Evolutionary conservation across 2,888 invertebrate species (phyloP), one percentile per base, ranked within the genome.

Genomic region (Andrena camellia): DNA sequence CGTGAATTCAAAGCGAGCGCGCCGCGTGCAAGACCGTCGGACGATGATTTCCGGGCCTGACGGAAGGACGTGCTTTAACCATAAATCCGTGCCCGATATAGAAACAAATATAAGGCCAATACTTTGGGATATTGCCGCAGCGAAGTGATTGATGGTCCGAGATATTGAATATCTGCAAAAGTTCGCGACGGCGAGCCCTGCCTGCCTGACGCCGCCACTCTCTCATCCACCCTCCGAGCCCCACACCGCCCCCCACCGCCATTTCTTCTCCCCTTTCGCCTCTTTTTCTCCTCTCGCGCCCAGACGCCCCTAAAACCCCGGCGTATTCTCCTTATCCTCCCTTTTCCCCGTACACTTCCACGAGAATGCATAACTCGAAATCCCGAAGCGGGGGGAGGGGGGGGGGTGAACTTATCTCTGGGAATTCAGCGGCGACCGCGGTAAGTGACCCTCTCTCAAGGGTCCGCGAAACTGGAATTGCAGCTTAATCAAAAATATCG

Each of bases 81-180:
- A 90, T 91, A 91, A 89, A 90, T 90, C 90, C 89, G 81, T 75
- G 85, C 88, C 84, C 90, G 88, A 87, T 90, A 91, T 90, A 90
- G 89, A 90, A 90, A 91, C 90, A 91, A 91, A 91, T 90, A 89
- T 89, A 91, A 88, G 88, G 85, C 88, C 90, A 91, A 92, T 92
- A 93, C 92, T 92, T 92, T 91, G 87, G 90, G 92, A 93, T 93
- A 93, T 93, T 93, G 93, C 89, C 87, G 84, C 87, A 87, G 84
- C 85, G 75, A 83, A 85, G 89, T 93, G 93, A 93, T 93, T 93
- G 93, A 93, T 93, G 92, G 91, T 91, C 91, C 91, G 89, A 91
- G 93, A 93, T 93, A 93, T 93, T 93, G 91, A 92, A 93, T 93
- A 92, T 93, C 92, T 93, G 90, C 90, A 86, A 90, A 92, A 93